Evolutionary conservation across 2,797 vertebrate species (phyloP).

Genomic region (Schizothorax lantsangensis): DNA sequence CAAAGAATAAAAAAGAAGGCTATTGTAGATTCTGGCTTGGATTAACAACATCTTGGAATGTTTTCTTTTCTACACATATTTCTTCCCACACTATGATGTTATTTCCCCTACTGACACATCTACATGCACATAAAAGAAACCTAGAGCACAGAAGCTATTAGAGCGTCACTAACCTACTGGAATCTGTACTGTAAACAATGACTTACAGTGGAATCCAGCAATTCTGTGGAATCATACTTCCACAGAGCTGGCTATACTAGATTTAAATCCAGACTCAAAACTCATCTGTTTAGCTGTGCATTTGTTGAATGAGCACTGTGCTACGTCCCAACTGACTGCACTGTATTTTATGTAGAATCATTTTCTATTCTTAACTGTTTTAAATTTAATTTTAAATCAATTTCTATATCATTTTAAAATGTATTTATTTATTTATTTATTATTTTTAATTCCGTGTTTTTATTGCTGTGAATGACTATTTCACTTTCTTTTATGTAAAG

Average conservation of each 20-base stretch:
- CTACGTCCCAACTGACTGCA: too few relatives aligned
- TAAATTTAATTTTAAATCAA: too few relatives aligned
- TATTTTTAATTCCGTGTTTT: too few relatives aligned
- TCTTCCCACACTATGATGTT: neutral
- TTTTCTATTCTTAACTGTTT: too few relatives aligned
- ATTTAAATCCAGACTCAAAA: too few relatives aligned
- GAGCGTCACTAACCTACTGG: constrained; percentile 42
- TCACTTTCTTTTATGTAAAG: too few relatives aligned
- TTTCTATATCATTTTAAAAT: too few relatives aligned
- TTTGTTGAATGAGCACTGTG: too few relatives aligned
- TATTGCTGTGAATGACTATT: too few relatives aligned
- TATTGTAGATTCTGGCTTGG: neutral
- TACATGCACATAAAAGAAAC: neutral
- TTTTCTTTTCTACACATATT: neutral
- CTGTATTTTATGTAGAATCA: too few relatives aligned
- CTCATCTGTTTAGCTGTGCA: too few relatives aligned
- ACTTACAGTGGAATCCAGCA: neutral
- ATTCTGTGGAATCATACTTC: neutral
- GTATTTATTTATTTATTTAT: too few relatives aligned
- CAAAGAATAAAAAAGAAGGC: neutral
- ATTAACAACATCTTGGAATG: neutral
- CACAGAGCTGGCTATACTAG: neutral
- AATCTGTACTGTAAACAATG: constrained; percentile 49
- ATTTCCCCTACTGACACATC: neutral
- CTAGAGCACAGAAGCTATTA: constrained; percentile 13